phyloP scores from a whole-genome alignment of 2,797 vertebrate genomes.

The Carapus acus region DNA sequence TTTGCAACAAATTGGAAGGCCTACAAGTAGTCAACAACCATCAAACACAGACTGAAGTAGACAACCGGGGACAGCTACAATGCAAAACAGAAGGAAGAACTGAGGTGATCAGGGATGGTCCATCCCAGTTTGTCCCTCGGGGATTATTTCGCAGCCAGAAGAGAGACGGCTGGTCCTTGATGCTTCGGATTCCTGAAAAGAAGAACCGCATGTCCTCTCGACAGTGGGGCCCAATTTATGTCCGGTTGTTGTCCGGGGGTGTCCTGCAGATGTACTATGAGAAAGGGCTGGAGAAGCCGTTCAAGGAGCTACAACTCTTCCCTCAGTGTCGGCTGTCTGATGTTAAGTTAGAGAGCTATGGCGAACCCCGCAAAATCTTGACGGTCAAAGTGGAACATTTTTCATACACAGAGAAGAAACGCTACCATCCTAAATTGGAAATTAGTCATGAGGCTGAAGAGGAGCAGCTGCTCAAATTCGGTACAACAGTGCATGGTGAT shows the following conservation, averaged over 20 bases:
- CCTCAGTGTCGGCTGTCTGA: constrained; percentile 83
- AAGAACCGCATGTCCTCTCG: constrained; percentile 99
- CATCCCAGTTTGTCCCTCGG: constrained; percentile 67
- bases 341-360: constrained; percentile 87
- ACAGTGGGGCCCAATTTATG: constrained; percentile 96
- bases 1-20: constrained; percentile 86
- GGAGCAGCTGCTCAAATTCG: constrained; percentile 94
- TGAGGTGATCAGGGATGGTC: constrained; percentile 44
- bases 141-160: constrained; percentile 80
- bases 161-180: constrained; percentile 87
- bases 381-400: constrained; percentile 89
- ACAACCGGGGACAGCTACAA: constrained; percentile 28
- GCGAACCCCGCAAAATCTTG: constrained; percentile 87
- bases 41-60: constrained; percentile 12
- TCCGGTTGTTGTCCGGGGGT: constrained; percentile 83
- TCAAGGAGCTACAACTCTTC: constrained; percentile 90
- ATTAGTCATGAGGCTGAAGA: constrained; percentile 80
- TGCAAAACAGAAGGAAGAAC: constrained; percentile 29
- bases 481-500: constrained; percentile 80
- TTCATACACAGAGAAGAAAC: constrained; percentile 85
- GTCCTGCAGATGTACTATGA: constrained; percentile 94
- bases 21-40: constrained; percentile 66
- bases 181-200: constrained; percentile 97
- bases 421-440: constrained; percentile 86
- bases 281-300: constrained; percentile 93